These are phyloP conservation scores for Sus scrofa DNA, from an alignment of 2,113 vertebrate species.

Conservation along the genomic window DNA sequence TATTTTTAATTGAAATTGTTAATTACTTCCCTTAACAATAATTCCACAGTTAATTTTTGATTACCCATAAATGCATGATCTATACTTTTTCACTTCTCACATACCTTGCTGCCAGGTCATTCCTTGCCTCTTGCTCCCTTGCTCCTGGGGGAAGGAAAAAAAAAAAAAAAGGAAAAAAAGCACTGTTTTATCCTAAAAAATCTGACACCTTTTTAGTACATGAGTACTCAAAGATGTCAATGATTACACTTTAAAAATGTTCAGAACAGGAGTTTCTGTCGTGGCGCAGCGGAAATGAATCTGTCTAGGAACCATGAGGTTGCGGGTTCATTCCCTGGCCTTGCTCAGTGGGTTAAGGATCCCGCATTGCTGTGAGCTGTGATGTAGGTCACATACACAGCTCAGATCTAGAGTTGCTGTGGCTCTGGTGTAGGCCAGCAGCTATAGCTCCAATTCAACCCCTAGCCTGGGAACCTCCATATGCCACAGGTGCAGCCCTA, in stretches of 20 bases:
- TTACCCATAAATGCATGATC: not conserved
- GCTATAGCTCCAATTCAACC: too few relatives aligned
- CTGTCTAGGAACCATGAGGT: too few relatives aligned
- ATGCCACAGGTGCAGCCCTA: too few relatives aligned
- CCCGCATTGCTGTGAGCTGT: too few relatives aligned
- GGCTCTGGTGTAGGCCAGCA: too few relatives aligned
- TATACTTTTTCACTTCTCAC: not conserved
- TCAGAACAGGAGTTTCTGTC: too few relatives aligned
- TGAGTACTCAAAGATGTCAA: not conserved
- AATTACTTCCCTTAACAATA: conserved; percentile 21
- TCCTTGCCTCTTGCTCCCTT: not conserved
- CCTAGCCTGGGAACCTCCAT: too few relatives aligned
- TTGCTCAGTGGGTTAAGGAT: too few relatives aligned
- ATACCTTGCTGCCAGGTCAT: conserved; percentile 9
- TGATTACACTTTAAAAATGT: not conserved
- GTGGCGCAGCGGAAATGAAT: too few relatives aligned
- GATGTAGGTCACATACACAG: too few relatives aligned
- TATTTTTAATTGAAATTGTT: conserved; percentile 54
- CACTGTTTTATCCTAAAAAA: not conserved
- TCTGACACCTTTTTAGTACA: conserved; percentile 14
- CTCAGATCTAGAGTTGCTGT: too few relatives aligned
- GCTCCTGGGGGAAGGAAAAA: not conserved
- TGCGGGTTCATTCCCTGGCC: too few relatives aligned
- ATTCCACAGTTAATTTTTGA: conserved; percentile 25
- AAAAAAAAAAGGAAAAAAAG: conserved; percentile 6